Evolutionary conservation across 2,113 vertebrate genomes (phyloP), one percentile per base, ranked within the genome.

Genomic region (Bos taurus): DNA sequence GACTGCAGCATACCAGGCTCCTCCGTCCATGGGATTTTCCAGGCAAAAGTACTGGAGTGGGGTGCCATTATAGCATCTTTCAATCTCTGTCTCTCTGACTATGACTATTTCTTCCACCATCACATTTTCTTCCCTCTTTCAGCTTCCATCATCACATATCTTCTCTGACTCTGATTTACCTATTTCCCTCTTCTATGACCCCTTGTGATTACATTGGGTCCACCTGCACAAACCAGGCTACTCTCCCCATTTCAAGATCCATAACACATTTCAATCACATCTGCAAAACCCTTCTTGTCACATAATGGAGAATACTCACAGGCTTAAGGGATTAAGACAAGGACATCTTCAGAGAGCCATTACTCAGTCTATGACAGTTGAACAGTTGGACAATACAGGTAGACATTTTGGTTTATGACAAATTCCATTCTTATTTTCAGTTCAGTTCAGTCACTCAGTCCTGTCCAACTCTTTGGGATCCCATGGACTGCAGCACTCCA

Each of bases 371-470:
- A 60, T 6, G 6, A 60, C 30, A 57, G 52, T 52, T 67, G n/a
- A 30, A 71, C 19, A 91, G 57, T 52, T 36, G 25, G n/a, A 82
- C 26, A n/a, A 25, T 40, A 90, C 59, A 36, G 46, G 56, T 85
- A 90, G 67, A 59, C 2, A 64, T 80, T 94, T 87, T 89, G 56
- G 81, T 48, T 88, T 64, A 26, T 74, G n/a, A 90, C 85, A 77
- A 92, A 90, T 40, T 86, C 89, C 43, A n/a, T 92, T 93, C 48
- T 96, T 59, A 62, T 88, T 97, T 98, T 94, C 67, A 74, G 67
- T 74, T 71, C 19, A 71, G 19, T 40, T 71, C 67, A 74, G 67
- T 40, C 33, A 23, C 67, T 74, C 5, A 40, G 10, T 71, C 67
- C n/a, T 71, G 19, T 74, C 36, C 0, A 5, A 74, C 67, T 25